These are phyloP conservation scores for Chydorus sphaericus DNA, from an alignment of 2,888 invertebrate species.

Conservation along the genomic window DNA sequence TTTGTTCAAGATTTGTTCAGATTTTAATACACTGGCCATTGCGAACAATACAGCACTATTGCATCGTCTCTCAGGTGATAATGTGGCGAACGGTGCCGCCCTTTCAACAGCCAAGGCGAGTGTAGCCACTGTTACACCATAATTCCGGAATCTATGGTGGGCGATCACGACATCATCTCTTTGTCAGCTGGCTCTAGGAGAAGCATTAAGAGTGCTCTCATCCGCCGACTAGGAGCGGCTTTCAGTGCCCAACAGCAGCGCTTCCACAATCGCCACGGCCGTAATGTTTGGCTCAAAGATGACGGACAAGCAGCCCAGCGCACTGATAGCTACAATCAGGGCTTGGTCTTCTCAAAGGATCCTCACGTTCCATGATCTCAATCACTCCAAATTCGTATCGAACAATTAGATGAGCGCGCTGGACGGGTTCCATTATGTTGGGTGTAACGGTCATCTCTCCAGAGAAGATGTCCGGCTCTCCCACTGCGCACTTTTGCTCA, in stretches of 20 bases:
- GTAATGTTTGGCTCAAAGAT: constrained; percentile 55
- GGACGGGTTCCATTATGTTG: constrained; percentile 60
- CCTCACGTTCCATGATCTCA: not conserved
- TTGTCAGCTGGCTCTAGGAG: constrained; percentile 36
- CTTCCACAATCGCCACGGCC: constrained; percentile 67
- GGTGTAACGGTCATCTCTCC: constrained; percentile 66
- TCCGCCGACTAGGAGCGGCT: not conserved
- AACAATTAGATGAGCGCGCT: constrained; percentile 52
- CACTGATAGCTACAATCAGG: constrained; percentile 71
- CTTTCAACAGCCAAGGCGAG: too few species aligned
- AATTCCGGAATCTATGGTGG: too few species aligned
- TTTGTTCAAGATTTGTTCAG: too few species aligned
- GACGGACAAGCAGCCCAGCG: constrained; percentile 50
- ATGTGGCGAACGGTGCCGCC: too few species aligned
- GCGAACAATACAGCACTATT: too few species aligned
- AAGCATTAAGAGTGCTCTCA: constrained; percentile 13
- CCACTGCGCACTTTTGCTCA: constrained; percentile 61
- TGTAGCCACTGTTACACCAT: too few species aligned
- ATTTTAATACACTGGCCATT: too few species aligned
- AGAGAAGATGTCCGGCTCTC: constrained; percentile 44
- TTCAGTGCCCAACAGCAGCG: constrained; percentile 5
- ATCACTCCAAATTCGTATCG: constrained; percentile 37
- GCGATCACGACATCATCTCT: constrained; percentile 1
- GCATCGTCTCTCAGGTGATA: too few species aligned
- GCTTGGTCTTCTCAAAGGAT: constrained; percentile 41